phyloP scores from a whole-genome alignment of 2,888 invertebrate species.

The Spisula solida region DNA sequence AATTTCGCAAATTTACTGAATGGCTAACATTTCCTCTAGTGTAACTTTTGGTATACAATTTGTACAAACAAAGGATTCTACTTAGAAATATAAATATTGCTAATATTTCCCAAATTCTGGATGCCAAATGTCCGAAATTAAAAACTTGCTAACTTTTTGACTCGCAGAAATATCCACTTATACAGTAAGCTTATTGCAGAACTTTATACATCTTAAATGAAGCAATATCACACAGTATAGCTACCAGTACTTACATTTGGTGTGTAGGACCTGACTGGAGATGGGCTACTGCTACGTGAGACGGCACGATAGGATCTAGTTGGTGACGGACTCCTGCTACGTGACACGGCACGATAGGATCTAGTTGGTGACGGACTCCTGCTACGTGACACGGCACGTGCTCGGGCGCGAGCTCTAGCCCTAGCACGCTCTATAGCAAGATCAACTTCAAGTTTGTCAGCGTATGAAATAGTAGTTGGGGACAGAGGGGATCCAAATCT shows the following conservation, averaged over 20 bases:
- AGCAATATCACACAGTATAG: neutral
- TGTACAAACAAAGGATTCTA: too few relatives aligned
- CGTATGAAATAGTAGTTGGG: constrained; percentile 25
- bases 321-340: constrained; percentile 62
- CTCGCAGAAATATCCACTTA: too few relatives aligned
- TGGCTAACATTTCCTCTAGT: too few relatives aligned
- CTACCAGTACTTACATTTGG: constrained; percentile 25
- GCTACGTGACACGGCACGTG: constrained; percentile 42
- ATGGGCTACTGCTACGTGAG: constrained; percentile 57
- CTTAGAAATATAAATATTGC: too few relatives aligned
- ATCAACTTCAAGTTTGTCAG: constrained; percentile 49
- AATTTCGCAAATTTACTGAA: too few relatives aligned
- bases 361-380: constrained; percentile 61
- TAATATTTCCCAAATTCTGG: too few relatives aligned
- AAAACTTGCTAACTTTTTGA: too few relatives aligned
- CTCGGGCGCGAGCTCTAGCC: constrained; percentile 55
- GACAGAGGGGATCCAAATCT: constrained; percentile 63
- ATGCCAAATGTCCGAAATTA: too few relatives aligned
- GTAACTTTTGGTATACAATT: too few relatives aligned
- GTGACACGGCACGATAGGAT: constrained; percentile 36
- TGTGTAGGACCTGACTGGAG: constrained; percentile 58
- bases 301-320: constrained; percentile 47
- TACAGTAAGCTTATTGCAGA: too few relatives aligned
- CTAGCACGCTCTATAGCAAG: constrained; percentile 65
- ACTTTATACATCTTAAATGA: too few relatives aligned